Conservation (phyloP, 2,888 invertebrate species). For the Urechis unicinctus region DNA sequence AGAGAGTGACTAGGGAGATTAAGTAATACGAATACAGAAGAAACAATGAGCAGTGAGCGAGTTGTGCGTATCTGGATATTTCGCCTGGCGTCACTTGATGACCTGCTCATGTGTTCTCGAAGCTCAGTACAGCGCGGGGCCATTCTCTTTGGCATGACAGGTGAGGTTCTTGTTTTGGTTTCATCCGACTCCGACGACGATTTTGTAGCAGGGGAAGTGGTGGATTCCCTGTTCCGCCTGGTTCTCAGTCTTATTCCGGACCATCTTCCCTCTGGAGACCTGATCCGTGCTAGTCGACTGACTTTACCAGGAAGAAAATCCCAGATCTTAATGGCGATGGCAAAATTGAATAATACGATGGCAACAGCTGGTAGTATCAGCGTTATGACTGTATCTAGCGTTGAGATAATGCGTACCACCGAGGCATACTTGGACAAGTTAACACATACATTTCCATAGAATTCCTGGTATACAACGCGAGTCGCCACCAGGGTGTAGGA, state of each 20-base stretch:
- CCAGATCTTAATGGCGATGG: slow-evolving; percentile 12
- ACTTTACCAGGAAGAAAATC: too few relatives aligned
- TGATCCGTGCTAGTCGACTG: too few relatives aligned
- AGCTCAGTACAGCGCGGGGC: slow-evolving; percentile 1
- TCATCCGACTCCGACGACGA: neutral
- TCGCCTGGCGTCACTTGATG: too few relatives aligned
- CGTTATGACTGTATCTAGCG: slow-evolving; percentile 14
- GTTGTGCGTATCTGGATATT: slow-evolving; percentile 16
- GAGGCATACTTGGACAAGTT: slow-evolving; percentile 1
- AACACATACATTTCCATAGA: slow-evolving; percentile 2
- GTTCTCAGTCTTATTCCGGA: too few relatives aligned
- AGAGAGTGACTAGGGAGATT: slow-evolving; percentile 17
- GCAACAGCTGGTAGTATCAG: slow-evolving; percentile 12
- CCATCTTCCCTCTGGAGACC: neutral
- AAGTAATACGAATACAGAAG: slow-evolving; percentile 13
- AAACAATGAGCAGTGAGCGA: slow-evolving; percentile 13
- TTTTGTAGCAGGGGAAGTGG: neutral
- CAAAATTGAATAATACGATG: slow-evolving; percentile 13
- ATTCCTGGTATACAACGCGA: neutral
- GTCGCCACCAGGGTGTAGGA: slow-evolving; percentile 10
- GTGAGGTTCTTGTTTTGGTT: neutral
- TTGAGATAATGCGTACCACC: slow-evolving; percentile 5
- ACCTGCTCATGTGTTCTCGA: too few relatives aligned
- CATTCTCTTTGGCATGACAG: neutral
- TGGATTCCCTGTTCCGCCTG: too few relatives aligned